A percentile compares a stretch with the other conserved stretches of the same genome.
Conservation (phyloP, 2,888 invertebrate species). For the Mimumesa dahlbomi region DNA sequence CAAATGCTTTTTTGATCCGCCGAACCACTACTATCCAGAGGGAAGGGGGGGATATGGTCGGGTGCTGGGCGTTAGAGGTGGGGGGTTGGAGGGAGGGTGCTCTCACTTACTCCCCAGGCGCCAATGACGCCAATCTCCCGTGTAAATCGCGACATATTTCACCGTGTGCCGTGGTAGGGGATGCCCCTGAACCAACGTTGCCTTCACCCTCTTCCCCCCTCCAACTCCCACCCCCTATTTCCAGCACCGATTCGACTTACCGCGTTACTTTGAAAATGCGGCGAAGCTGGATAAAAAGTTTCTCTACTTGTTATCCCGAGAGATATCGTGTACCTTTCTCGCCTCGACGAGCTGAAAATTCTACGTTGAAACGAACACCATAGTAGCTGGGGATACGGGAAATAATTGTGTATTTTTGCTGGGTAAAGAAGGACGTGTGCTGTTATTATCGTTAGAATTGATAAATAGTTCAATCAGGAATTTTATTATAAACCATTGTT, state of each 20-base stretch:
- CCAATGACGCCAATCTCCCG: slow-evolving; percentile 80
- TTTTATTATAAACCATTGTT: no score
- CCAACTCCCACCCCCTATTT: not conserved
- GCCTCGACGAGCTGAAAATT: slow-evolving; percentile 44
- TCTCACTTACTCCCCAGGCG: slow-evolving; percentile 74
- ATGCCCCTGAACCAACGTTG: slow-evolving; percentile 14
- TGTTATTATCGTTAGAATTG: no score
- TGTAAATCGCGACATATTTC: slow-evolving; percentile 80
- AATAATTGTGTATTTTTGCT: no score
- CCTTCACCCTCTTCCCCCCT: slow-evolving; percentile 1
- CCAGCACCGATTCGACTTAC: slow-evolving; percentile 42
- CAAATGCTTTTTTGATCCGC: slow-evolving; percentile 78
- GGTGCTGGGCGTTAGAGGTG: no score
- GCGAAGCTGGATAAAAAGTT: slow-evolving; percentile 54
- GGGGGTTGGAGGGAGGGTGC: slow-evolving; percentile 57
- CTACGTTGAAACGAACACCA: slow-evolving; percentile 3
- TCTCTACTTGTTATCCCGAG: slow-evolving; percentile 56
- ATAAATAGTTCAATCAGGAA: no score
- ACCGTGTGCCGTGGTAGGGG: slow-evolving; percentile 64
- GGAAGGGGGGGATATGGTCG: not conserved
- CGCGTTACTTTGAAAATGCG: slow-evolving; percentile 35
- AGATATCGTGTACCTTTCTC: slow-evolving; percentile 23
- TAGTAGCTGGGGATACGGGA: no score
- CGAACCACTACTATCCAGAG: slow-evolving; percentile 26
- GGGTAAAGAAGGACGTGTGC: no score